Conservation (phyloP, 37 sponge, comb jelly and placozoan species). For the Geodia barretti region DNA sequence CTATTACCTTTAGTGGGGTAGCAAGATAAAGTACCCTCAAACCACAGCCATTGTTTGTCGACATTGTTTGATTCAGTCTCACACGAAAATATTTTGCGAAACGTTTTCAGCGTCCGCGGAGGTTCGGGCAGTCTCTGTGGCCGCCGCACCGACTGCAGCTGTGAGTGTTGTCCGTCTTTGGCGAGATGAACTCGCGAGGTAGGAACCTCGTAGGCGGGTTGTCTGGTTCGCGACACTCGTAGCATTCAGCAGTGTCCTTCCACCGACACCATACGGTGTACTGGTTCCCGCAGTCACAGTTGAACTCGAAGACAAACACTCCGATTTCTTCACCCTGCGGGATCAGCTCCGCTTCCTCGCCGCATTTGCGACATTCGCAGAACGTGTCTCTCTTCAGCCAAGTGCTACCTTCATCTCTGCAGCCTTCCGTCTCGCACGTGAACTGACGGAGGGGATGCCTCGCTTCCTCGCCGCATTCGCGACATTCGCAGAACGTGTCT, state of each 20-base stretch:
- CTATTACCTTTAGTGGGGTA: no score
- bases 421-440: not conserved
- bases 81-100: no score
- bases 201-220: not conserved
- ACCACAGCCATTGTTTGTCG: no score
- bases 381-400: not conserved
- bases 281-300: constrained; percentile 15
- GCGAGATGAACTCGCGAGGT: constrained; percentile 5
- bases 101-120: no score
- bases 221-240: not conserved
- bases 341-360: not conserved
- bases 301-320: constrained; percentile 12
- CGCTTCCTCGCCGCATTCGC: not conserved
- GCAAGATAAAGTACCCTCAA: no score
- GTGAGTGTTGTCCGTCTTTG: constrained; percentile 23
- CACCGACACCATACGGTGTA: constrained; percentile 8
- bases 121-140: constrained; percentile 30
- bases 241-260: constrained; percentile 33
- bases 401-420: no score
- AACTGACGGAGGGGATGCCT: not conserved
- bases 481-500: not conserved
- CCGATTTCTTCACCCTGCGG: constrained; percentile 17
- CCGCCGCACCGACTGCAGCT: constrained; percentile 47
- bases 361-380: not conserved
- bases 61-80: no score